Evolutionary conservation across 2,888 invertebrate species (phyloP), one percentile per base, ranked within the genome.

Genomic region (Drosophila niveifrons): DNA sequence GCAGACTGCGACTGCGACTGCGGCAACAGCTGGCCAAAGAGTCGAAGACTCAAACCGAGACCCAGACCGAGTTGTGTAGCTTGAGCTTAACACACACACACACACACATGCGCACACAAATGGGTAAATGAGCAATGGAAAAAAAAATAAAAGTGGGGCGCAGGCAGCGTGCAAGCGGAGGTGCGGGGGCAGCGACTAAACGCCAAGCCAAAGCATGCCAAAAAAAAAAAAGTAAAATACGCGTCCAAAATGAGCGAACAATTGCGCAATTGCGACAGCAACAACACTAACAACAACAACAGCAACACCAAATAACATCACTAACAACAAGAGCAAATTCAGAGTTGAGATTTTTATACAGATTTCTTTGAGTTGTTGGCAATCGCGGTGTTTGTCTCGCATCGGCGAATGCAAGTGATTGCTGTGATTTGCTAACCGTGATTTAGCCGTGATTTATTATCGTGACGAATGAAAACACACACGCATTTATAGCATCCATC

Each of bases 261-360:
- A 90, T 87, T 90, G 90, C 89, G 90, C 86, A 90, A 90, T 82
- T 90, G 78, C 69, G 50, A 69, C 73, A 76, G 61, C 61, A 50
- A 47, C 64, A 79, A 63, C 13, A 39, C 0, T 4, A n/a, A 36
- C 31, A 69, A 64, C 72, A 72, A 43, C 65, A 69, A 65, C 72
- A 72, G 39, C 64, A 73, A 52, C 63, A 76, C 57, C 71, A 72
- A 72, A 64, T 18, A 62, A 55, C 29, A 36, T 47, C 46, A 36
- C 46, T 59, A 74, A 64, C 59, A 61, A 58, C 50, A 75, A 62
- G 56, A 66, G 64, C 66, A 67, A 70, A 65, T 66, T 36, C 47
- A 62, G 29, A 61, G 69, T 57, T 41, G 23, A 65, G 58, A 84
- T 63, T 63, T 63, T 58, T 39, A 41, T 48, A 15, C 61, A 64